Evolutionary conservation across 2,888 invertebrate species (phyloP), one percentile per base, ranked within the genome.

Genomic region (Zaprionus obscuricornis): DNA sequence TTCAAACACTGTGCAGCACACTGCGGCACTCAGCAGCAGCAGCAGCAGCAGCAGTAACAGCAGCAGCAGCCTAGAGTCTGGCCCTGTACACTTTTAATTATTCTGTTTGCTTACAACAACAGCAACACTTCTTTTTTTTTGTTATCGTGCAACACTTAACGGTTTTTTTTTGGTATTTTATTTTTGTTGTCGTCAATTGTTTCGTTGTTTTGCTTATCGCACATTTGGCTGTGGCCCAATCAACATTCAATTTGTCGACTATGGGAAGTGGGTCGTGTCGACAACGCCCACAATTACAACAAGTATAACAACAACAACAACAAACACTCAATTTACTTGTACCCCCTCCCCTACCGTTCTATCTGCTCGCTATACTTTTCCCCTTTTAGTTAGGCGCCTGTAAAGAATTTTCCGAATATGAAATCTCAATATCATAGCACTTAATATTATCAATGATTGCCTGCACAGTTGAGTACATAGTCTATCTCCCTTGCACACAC

Each of bases 221-320:
- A 36, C 34, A 45, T 22, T 22, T 17, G n/a, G n/a, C 17, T 66
- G 46, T 64, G 60, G 63, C 84, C 86, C 86, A 85, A 83, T 85
- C 81, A 76, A 54, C 45, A 55, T 55, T 45, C 55, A 33, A 36
- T 46, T 50, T 56, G 65, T 52, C 52, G 78, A n/a, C 75, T 56
- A 77, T 85, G 79, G 84, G 85, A 81, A 81, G 86, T 85, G 78
- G 86, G 79, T 85, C 79, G 83, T n/a, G n/a, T 55, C 50, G 63
- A 73, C 69, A 69, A 74, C 70, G 74, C 74, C 74, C 74, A 70
- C 69, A 20, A n/a, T 55, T 62, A 56, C 67, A 39, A 34, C 31
- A 16, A 39, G 16, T n/a, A 26, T 18, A 27, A 51, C 26, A 24
- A 22, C 4, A 10, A 13, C 42, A 40, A 5, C 14, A 39, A 34